phyloP scores from a whole-genome alignment of 2,797 vertebrate species.

The Lerista edwardsae region DNA sequence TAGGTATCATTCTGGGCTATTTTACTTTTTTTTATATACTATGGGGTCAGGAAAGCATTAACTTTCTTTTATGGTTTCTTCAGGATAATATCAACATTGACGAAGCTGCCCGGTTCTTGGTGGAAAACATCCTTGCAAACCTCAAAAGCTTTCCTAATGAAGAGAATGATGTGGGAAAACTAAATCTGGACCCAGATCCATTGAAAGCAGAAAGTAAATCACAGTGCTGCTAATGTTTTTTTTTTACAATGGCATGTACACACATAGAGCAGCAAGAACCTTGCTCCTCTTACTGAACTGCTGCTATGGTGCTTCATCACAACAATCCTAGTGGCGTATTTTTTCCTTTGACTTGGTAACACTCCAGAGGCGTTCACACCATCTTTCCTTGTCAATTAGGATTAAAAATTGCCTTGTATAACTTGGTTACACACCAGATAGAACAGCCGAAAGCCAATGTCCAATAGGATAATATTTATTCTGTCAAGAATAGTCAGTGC shows the following conservation, averaged over 20 bases:
- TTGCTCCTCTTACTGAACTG: slow-evolving; percentile 49
- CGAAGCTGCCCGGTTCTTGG: slow-evolving; percentile 93
- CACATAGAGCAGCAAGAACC: slow-evolving; percentile 43
- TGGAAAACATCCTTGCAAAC: slow-evolving; percentile 92
- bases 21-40: slow-evolving; percentile 21
- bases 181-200: slow-evolving; percentile 88
- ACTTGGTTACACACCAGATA: slow-evolving; percentile 35
- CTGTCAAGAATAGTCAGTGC: neutral
- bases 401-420: slow-evolving; percentile 28
- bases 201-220: slow-evolving; percentile 88
- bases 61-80: slow-evolving; percentile 20
- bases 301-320: slow-evolving; percentile 48
- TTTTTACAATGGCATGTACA: neutral
- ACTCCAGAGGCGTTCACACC: slow-evolving; percentile 51
- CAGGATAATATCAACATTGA: slow-evolving; percentile 98
- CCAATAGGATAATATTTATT: neutral
- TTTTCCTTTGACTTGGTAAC: slow-evolving; percentile 38
- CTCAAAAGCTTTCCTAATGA: slow-evolving; percentile 89
- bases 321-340: slow-evolving; percentile 46
- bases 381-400: slow-evolving; percentile 33
- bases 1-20: neutral
- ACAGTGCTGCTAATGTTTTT: slow-evolving; percentile 88
- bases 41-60: neutral
- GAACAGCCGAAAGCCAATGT: slow-evolving; percentile 6
- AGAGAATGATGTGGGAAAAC: slow-evolving; percentile 86